Percentiles rank a stretch among this genome's conserved stretches.
Conservation (phyloP, 2,888 invertebrate species). For the Euproctis similis region DNA sequence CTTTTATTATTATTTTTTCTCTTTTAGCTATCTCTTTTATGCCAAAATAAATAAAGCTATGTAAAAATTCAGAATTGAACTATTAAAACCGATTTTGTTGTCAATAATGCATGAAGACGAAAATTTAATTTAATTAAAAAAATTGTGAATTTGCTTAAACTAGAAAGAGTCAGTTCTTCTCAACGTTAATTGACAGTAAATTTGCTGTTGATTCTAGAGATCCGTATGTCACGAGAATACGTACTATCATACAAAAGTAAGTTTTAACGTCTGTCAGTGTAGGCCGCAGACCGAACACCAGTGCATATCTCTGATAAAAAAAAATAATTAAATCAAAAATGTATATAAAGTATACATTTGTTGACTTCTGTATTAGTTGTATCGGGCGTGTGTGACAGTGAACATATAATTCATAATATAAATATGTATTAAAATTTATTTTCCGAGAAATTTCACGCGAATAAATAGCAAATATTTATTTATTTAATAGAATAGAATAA, state of each 20-base stretch:
- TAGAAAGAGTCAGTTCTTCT: too few species aligned
- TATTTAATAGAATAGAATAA: background rate
- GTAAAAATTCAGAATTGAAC: too few species aligned
- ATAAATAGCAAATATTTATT: background rate
- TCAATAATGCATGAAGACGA: too few species aligned
- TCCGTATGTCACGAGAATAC: conserved; percentile 24
- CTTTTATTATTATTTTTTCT: too few species aligned
- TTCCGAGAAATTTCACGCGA: background rate
- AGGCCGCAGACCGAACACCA: conserved; percentile 22
- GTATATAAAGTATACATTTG: conserved; percentile 43
- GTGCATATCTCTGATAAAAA: conserved; percentile 27
- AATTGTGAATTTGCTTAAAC: too few species aligned
- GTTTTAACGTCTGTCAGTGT: conserved; percentile 23
- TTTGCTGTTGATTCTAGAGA: conserved; percentile 6
- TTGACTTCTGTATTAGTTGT: conserved; percentile 31
- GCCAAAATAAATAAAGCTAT: too few species aligned
- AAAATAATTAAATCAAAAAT: conserved; percentile 29
- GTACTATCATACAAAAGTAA: conserved; percentile 33
- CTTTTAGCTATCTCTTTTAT: too few species aligned
- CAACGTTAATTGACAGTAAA: background rate
- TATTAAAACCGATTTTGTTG: too few species aligned
- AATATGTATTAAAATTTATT: background rate
- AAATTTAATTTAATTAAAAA: too few species aligned
- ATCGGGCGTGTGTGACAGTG: conserved; percentile 29
- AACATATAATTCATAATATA: conserved; percentile 5